Conservation (phyloP, 2,797 vertebrate genomes). For the Gambusia yucatana region DNA sequence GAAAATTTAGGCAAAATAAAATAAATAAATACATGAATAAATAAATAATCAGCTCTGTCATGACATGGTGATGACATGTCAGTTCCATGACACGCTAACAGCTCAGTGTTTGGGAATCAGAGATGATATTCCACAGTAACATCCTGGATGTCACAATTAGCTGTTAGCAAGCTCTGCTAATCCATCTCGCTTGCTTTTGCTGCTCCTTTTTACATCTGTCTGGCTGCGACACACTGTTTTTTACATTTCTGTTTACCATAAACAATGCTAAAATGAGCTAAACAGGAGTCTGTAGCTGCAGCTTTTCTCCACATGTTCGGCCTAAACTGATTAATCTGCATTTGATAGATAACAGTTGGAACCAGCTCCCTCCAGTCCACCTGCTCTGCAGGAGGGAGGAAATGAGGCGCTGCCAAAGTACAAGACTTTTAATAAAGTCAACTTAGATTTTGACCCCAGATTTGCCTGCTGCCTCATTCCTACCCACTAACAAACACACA, state of each 20-base stretch:
- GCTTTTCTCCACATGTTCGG: neutral
- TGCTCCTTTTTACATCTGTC: neutral
- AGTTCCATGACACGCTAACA: neutral
- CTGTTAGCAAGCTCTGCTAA: neutral
- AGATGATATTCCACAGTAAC: neutral
- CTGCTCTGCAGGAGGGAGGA: conserved; percentile 36
- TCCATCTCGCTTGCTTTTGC: neutral
- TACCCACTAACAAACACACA: neutral
- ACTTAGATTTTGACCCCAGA: conserved; percentile 56
- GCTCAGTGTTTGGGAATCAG: neutral
- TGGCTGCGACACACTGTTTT: neutral
- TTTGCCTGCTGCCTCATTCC: conserved; percentile 17
- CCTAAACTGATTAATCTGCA: conserved; percentile 14
- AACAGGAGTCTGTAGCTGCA: too few species aligned
- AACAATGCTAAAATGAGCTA: too few species aligned
- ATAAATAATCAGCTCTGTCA: too few species aligned
- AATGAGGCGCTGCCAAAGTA: conserved; percentile 62
- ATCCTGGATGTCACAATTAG: neutral
- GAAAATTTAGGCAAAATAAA: too few species aligned
- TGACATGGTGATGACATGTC: too few species aligned
- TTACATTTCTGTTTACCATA: neutral
- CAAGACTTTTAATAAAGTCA: conserved; percentile 40
- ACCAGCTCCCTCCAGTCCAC: conserved; percentile 43
- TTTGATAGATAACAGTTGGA: conserved; percentile 39
- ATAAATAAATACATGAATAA: too few species aligned